A percentile compares a stretch with the other conserved stretches of the same genome.
Conservation (phyloP, 1,140 invertebrate genomes). For the Hyles vespertilio region DNA sequence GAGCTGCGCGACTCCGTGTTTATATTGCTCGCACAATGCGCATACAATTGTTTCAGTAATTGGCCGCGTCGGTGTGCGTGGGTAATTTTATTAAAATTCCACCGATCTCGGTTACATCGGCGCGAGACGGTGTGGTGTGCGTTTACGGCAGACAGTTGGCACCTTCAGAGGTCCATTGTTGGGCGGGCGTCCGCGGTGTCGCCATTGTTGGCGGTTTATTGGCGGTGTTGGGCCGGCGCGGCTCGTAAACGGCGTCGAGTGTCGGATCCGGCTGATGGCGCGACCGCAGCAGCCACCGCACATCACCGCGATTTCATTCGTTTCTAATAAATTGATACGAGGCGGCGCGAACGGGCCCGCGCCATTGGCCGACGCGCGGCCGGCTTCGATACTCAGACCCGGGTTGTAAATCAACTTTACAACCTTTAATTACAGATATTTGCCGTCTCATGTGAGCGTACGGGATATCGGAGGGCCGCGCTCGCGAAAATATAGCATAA, state of each 20-base stretch:
- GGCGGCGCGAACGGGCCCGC: conserved; percentile 28
- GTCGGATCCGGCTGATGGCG: conserved; percentile 34
- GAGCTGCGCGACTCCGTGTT: conserved; percentile 1
- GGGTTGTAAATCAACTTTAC: conserved; percentile 74
- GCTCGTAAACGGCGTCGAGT: conserved; percentile 59
- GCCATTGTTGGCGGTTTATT: conserved; percentile 73
- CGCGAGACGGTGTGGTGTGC: not conserved
- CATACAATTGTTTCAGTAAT: conserved; percentile 16
- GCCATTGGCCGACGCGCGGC: conserved; percentile 64
- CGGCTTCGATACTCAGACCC: conserved; percentile 51
- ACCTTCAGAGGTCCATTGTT: conserved; percentile 71
- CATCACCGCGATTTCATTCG: conserved; percentile 56
- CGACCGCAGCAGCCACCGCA: conserved; percentile 71
- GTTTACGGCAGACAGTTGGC: conserved; percentile 46
- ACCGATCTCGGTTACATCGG: not conserved
- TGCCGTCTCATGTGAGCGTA: conserved; percentile 67
- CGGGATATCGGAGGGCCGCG: conserved; percentile 66
- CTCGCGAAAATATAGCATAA: conserved; percentile 74
- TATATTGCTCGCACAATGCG: conserved; percentile 10
- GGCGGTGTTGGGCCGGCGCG: conserved; percentile 62
- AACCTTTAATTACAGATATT: conserved; percentile 75
- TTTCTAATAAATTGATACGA: conserved; percentile 74
- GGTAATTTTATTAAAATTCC: conserved; percentile 15
- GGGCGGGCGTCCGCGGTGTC: conserved; percentile 48
- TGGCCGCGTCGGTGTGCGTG: conserved; percentile 6